A percentile compares a stretch with the other conserved stretches of the same genome.
Conservation (phyloP, 2,888 invertebrate species). For the Drosophila nr. fundita region DNA sequence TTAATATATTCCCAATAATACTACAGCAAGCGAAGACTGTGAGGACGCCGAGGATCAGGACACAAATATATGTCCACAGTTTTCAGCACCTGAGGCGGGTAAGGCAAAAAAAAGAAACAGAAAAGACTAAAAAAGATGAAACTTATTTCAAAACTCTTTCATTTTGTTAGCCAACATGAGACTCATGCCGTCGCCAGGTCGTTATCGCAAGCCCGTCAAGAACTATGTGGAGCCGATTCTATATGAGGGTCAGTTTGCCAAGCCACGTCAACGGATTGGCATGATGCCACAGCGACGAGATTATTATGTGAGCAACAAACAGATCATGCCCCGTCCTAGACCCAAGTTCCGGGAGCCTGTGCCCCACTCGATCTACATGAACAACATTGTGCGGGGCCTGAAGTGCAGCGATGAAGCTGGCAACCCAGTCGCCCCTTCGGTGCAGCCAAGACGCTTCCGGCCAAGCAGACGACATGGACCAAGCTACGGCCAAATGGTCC, state of each 20-base stretch:
- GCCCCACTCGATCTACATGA: slow-evolving; percentile 70
- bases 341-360: slow-evolving; percentile 52
- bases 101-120: not conserved
- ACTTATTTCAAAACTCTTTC: not conserved
- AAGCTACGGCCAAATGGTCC: not conserved
- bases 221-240: slow-evolving; percentile 71
- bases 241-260: slow-evolving; percentile 63
- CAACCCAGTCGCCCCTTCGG: not conserved
- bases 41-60: slow-evolving; percentile 56
- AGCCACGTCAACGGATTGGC: slow-evolving; percentile 54
- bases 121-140: not conserved
- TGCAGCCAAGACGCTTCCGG: slow-evolving; percentile 32
- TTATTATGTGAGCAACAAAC: slow-evolving; percentile 65
- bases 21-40: slow-evolving; percentile 16
- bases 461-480: slow-evolving; percentile 3
- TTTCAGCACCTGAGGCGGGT: slow-evolving; percentile 44
- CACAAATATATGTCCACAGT: slow-evolving; percentile 69
- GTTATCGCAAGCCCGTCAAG: slow-evolving; percentile 62
- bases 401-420: slow-evolving; percentile 61
- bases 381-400: slow-evolving; percentile 67
- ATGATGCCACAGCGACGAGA: slow-evolving; percentile 42
- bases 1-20: not conserved
- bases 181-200: not conserved
- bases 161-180: slow-evolving; percentile 21
- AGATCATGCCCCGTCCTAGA: slow-evolving; percentile 64